A percentile compares a stretch with the other conserved stretches of the same genome.
Conservation (phyloP, 2,113 vertebrate genomes). For the Melanerpes aurifrons region DNA sequence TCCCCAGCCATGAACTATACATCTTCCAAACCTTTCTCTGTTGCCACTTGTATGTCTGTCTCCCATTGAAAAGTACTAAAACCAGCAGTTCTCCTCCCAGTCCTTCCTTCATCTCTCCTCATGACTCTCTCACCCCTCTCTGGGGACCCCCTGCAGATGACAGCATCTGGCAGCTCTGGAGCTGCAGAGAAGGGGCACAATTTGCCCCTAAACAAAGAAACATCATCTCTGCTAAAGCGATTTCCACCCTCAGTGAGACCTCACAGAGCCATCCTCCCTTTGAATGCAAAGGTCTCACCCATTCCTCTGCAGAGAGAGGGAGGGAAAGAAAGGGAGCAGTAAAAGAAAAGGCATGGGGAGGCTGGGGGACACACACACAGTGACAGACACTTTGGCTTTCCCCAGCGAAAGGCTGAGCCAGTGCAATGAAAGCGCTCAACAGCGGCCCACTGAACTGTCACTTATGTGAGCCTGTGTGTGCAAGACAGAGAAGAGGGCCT, state of each 20-base stretch:
- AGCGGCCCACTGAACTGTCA: conserved; percentile 64
- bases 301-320: conserved; percentile 58
- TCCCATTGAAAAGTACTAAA: conserved; percentile 2
- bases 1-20: not conserved
- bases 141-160: conserved; percentile 34
- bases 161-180: conserved; percentile 58
- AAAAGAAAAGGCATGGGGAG: conserved; percentile 52
- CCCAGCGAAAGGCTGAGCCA: conserved; percentile 57
- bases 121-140: not conserved
- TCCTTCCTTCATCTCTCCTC: not conserved
- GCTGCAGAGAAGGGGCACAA: conserved; percentile 9
- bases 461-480: conserved; percentile 51
- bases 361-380: not conserved
- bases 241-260: conserved; percentile 68
- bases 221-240: conserved; percentile 67
- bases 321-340: conserved; percentile 54
- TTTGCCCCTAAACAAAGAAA: conserved; percentile 71
- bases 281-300: conserved; percentile 74
- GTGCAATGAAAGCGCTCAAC: conserved; percentile 61
- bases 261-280: conserved; percentile 71
- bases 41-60: not conserved
- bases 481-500: conserved; percentile 44
- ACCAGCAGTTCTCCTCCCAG: not conserved
- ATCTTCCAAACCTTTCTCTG: conserved; percentile 4
- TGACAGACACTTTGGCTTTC: conserved; percentile 71